phyloP scores from a whole-genome alignment of 2,797 vertebrate species.

The Acanthopagrus latus region DNA sequence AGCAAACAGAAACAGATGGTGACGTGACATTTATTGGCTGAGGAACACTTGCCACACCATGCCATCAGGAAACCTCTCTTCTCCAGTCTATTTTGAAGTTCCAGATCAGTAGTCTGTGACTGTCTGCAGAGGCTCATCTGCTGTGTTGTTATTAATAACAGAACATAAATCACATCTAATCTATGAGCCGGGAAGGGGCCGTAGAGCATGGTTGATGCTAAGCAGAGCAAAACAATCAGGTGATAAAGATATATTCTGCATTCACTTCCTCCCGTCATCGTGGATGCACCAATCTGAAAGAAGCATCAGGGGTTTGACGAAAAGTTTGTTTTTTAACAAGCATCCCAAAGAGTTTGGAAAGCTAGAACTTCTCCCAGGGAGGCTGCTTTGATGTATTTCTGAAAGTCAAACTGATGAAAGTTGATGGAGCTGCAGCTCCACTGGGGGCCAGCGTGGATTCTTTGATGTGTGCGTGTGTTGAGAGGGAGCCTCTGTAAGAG shows the following conservation, averaged over 20 bases:
- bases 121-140: not conserved
- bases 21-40: not conserved
- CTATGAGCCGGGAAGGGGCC: not conserved
- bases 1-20: constrained; percentile 2
- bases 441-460: not conserved
- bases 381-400: constrained; percentile 30
- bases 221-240: not conserved
- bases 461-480: constrained; percentile 23
- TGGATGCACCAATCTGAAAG: not conserved
- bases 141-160: not conserved
- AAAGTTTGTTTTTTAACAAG: constrained; percentile 5
- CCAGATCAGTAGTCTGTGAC: not conserved
- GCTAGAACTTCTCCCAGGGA: not conserved
- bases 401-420: constrained; percentile 18
- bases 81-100: not conserved
- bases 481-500: constrained; percentile 4
- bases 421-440: constrained; percentile 8
- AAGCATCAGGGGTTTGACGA: not conserved
- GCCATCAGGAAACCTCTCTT: too few relatives aligned
- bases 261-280: not conserved
- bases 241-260: not conserved
- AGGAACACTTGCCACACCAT: not conserved
- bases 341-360: constrained; percentile 14
- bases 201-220: not conserved
- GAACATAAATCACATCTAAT: not conserved